Conservation (phyloP, 2,797 vertebrate genomes). For the Peromyscus melanophrys region DNA sequence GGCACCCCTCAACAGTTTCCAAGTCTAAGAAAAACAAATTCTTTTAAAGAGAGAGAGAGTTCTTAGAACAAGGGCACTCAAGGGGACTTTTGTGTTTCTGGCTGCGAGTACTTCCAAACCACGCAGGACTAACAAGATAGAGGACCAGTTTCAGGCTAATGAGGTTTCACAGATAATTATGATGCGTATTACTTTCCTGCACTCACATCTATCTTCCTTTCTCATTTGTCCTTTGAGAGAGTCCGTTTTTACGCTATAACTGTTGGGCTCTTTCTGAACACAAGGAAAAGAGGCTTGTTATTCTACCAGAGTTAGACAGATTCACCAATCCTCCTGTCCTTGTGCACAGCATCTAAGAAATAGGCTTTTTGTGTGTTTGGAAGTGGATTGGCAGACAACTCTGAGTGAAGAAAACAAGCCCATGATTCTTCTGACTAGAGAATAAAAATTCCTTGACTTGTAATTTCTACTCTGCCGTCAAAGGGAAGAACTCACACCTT, state of each 20-base stretch:
- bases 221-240: slow-evolving; percentile 33
- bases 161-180: background rate
- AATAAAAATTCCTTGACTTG: slow-evolving; percentile 49
- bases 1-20: slow-evolving; percentile 67
- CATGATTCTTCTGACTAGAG: slow-evolving; percentile 18
- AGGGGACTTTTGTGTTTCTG: slow-evolving; percentile 45
- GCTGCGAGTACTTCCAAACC: slow-evolving; percentile 49
- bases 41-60: background rate
- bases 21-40: slow-evolving; percentile 73
- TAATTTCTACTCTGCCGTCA: background rate
- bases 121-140: background rate
- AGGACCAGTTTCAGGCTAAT: slow-evolving; percentile 1
- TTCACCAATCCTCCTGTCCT: background rate
- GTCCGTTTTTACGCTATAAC: slow-evolving; percentile 15
- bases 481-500: background rate
- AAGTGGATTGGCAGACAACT: too few species aligned
- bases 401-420: background rate
- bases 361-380: background rate
- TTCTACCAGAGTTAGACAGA: background rate
- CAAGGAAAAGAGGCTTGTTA: slow-evolving; percentile 24
- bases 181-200: background rate
- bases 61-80: slow-evolving; percentile 72
- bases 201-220: slow-evolving; percentile 10
- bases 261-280: slow-evolving; percentile 22
- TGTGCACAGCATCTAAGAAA: slow-evolving; percentile 30